Conservation (phyloP, 2,888 invertebrate genomes). For the Harmothoe impar region DNA sequence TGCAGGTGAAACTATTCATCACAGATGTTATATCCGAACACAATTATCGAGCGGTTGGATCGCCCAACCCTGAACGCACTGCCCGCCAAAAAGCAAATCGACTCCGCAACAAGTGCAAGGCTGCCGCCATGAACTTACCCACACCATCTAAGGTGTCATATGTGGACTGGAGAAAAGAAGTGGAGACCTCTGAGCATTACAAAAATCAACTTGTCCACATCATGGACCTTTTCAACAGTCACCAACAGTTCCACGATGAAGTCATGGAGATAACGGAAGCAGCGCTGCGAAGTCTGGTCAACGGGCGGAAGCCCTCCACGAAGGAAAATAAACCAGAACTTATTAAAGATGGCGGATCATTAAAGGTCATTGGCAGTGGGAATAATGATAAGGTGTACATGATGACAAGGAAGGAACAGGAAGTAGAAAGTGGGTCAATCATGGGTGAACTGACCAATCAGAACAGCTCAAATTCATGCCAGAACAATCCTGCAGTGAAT, state of each 20-base stretch:
- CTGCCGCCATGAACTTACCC: background rate
- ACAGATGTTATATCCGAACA: conserved; percentile 36
- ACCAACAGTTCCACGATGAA: background rate
- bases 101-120: conserved; percentile 25
- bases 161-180: conserved; percentile 33
- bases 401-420: background rate
- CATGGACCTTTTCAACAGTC: background rate
- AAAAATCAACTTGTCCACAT: background rate
- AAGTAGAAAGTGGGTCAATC: background rate
- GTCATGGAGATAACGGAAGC: background rate
- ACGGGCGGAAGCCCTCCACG: background rate
- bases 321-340: conserved; percentile 17
- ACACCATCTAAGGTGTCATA: background rate
- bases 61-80: conserved; percentile 23
- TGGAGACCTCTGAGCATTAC: conserved; percentile 13
- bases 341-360: background rate
- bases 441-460: too few relatives aligned
- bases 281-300: background rate
- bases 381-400: background rate
- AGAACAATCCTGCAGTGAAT: background rate
- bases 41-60: conserved; percentile 26
- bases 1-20: conserved; percentile 50
- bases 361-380: background rate
- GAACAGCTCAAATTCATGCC: too few relatives aligned
- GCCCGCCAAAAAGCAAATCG: background rate